Percentiles rank a stretch among this genome's conserved stretches.
These are phyloP conservation scores for Drosophila putrida DNA, from an alignment of 2,888 invertebrate genomes.

Conservation along the genomic window DNA sequence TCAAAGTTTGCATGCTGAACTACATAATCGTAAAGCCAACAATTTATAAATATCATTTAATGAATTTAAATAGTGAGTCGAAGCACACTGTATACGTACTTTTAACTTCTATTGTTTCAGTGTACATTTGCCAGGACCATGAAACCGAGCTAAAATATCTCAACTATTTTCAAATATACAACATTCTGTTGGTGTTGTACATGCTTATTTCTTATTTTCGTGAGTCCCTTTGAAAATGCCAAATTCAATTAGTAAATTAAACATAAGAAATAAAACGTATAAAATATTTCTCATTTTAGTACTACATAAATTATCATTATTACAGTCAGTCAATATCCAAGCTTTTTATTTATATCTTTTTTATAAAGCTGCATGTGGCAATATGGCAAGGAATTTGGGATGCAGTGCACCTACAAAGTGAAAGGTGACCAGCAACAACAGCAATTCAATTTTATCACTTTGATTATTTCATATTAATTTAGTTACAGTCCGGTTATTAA, in stretches of 20 bases:
- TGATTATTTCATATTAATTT: slow-evolving; percentile 50
- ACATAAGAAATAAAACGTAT: too few relatives aligned
- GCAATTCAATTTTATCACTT: slow-evolving; percentile 29
- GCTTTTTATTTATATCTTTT: too few relatives aligned
- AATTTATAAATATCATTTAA: not conserved
- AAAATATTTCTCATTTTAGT: too few relatives aligned
- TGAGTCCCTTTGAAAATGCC: too few relatives aligned
- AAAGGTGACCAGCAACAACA: slow-evolving; percentile 28
- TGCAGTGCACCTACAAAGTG: slow-evolving; percentile 20
- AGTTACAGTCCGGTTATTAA: slow-evolving; percentile 41
- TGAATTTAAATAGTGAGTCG: too few relatives aligned
- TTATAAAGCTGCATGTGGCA: not conserved
- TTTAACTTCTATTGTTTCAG: slow-evolving; percentile 6
- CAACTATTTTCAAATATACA: slow-evolving; percentile 25
- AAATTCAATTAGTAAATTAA: too few relatives aligned
- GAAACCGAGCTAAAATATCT: slow-evolving; percentile 11
- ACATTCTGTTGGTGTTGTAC: slow-evolving; percentile 4
- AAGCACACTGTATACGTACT: not conserved
- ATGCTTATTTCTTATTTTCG: not conserved
- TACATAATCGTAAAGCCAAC: not conserved
- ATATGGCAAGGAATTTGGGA: not conserved
- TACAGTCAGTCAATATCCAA: too few relatives aligned
- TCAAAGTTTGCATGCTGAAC: slow-evolving; percentile 14
- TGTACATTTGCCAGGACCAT: not conserved
- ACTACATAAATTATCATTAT: too few relatives aligned